A percentile compares a stretch with the other conserved stretches of the same genome.
phyloP scores from a whole-genome alignment of 2,113 vertebrate species.

The Callopanchax toddi region DNA sequence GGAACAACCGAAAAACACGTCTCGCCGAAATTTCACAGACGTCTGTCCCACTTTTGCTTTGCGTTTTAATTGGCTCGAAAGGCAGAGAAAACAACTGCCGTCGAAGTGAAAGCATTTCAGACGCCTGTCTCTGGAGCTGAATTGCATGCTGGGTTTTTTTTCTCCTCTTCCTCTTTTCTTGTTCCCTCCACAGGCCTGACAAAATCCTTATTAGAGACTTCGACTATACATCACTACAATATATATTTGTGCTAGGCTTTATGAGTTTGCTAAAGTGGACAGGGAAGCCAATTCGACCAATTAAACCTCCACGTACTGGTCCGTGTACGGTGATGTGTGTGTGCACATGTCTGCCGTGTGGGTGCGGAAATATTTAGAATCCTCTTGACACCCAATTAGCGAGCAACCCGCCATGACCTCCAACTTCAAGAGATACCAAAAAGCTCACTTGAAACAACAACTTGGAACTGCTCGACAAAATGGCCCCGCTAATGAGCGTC shows the following conservation, averaged over 20 bases:
- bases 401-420: slow-evolving; percentile 67
- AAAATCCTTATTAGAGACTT: slow-evolving; percentile 65
- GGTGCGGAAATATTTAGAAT: slow-evolving; percentile 74
- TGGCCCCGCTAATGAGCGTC: slow-evolving; percentile 64
- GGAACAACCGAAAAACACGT: slow-evolving; percentile 37
- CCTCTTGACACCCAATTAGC: slow-evolving; percentile 81
- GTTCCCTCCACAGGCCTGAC: slow-evolving; percentile 60
- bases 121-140: slow-evolving; percentile 38
- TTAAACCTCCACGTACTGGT: slow-evolving; percentile 71
- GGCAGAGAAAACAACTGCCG: slow-evolving; percentile 21
- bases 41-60: slow-evolving; percentile 16
- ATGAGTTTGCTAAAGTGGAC: slow-evolving; percentile 52
- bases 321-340: slow-evolving; percentile 14
- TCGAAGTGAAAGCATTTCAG: slow-evolving; percentile 30
- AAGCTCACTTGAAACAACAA: slow-evolving; percentile 73
- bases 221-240: slow-evolving; percentile 50
- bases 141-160: slow-evolving; percentile 18
- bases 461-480: slow-evolving; percentile 67
- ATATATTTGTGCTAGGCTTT: slow-evolving; percentile 18
- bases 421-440: slow-evolving; percentile 65
- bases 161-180: slow-evolving; percentile 40
- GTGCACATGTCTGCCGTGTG: slow-evolving; percentile 36
- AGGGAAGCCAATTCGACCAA: slow-evolving; percentile 72
- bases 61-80: slow-evolving; percentile 66
- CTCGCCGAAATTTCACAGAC: slow-evolving; percentile 25